Percentiles rank a stretch among this genome's conserved stretches.
These are phyloP conservation scores for Torymus auratus DNA, from an alignment of 2,888 invertebrate genomes.

Conservation along the genomic window DNA sequence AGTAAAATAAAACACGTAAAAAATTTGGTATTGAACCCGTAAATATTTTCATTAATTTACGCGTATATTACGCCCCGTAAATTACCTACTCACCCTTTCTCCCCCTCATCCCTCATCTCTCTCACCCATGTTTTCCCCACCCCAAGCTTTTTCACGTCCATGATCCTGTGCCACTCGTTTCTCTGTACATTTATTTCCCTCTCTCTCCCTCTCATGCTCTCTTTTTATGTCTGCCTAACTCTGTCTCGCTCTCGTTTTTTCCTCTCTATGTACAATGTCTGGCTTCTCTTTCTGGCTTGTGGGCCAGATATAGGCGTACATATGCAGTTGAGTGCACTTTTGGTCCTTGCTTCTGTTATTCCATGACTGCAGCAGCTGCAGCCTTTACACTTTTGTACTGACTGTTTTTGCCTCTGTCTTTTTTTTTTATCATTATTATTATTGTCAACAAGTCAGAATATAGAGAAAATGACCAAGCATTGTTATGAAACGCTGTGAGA, in stretches of 20 bases:
- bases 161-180: constrained; percentile 55
- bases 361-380: constrained; percentile 49
- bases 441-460: constrained; percentile 42
- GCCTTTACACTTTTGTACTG: constrained; percentile 38
- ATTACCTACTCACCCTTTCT: constrained; percentile 45
- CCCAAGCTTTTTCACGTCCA: constrained; percentile 55
- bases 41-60: constrained; percentile 44
- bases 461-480: constrained; percentile 54
- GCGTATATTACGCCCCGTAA: constrained; percentile 54
- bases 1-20: neutral
- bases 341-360: constrained; percentile 58
- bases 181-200: constrained; percentile 30
- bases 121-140: constrained; percentile 49
- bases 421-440: constrained; percentile 40
- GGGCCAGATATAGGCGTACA: constrained; percentile 44
- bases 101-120: constrained; percentile 38
- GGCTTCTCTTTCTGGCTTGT: constrained; percentile 56
- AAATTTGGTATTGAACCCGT: constrained; percentile 15
- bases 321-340: constrained; percentile 54
- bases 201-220: constrained; percentile 34
- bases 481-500: constrained; percentile 52
- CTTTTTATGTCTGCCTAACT: constrained; percentile 38
- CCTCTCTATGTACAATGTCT: constrained; percentile 40
- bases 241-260: constrained; percentile 45
- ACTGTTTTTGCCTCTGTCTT: constrained; percentile 38